A percentile compares a stretch with the other conserved stretches of the same genome.
These are phyloP conservation scores for Trichomalopsis sarcophagae DNA, from an alignment of 1,140 invertebrate species.

Conservation along the genomic window DNA sequence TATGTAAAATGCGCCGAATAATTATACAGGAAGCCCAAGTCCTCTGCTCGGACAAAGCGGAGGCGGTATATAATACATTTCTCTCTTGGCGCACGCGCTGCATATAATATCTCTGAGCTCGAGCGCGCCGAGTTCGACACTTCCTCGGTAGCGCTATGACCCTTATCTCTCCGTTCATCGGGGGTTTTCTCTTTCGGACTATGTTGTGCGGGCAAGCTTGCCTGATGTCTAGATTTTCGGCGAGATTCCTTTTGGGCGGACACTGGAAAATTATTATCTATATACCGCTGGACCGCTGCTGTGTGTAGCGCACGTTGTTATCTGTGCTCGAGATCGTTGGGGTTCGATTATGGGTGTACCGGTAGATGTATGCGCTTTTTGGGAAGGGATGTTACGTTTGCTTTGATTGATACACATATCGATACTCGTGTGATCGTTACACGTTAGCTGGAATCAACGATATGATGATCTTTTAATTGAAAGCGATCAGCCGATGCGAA, in stretches of 20 bases:
- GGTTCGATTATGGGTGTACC: no score
- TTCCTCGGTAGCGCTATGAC: neutral
- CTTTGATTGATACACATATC: no score
- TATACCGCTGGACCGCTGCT: neutral
- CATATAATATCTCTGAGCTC: neutral
- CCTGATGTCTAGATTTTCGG: neutral
- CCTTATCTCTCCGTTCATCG: neutral
- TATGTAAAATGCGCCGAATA: slow-evolving; percentile 1
- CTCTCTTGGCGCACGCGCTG: slow-evolving; percentile 10
- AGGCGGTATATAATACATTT: neutral
- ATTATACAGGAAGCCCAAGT: slow-evolving; percentile 11
- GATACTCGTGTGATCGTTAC: no score
- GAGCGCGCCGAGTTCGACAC: neutral
- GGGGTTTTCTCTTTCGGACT: neutral
- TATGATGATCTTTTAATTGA: neutral
- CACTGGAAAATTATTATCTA: neutral
- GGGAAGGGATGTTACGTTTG: no score
- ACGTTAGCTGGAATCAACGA: no score
- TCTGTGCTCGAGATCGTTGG: neutral
- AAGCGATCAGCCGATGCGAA: no score
- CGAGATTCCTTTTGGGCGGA: neutral
- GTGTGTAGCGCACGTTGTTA: neutral
- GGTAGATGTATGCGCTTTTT: neutral
- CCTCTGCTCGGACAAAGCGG: neutral
- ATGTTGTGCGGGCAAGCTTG: neutral